Evolutionary conservation across 1,140 invertebrate species (phyloP).

Genomic region (Odontomachus brunneus): DNA sequence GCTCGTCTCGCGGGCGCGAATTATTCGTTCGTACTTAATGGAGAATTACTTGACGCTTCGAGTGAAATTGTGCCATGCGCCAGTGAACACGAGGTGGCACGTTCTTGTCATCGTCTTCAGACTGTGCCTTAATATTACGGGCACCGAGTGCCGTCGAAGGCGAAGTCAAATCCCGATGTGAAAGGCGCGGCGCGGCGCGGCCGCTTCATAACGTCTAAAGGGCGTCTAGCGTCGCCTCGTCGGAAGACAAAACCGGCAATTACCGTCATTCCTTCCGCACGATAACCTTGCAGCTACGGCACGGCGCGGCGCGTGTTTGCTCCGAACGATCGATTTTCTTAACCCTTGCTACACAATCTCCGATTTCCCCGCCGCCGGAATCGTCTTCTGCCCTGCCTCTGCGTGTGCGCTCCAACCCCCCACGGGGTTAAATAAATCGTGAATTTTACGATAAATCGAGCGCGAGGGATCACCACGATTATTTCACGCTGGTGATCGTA

Average conservation of each 20-base stretch:
- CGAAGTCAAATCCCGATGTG: conserved; percentile 57
- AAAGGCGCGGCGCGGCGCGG: conserved; percentile 35
- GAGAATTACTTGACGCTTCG: conserved; percentile 52
- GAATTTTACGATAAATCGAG: conserved; percentile 63
- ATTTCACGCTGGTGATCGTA: conserved; percentile 58
- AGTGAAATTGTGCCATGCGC: conserved; percentile 55
- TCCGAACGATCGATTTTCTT: conserved; percentile 62
- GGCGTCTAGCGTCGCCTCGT: conserved; percentile 53
- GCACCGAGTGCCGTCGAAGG: conserved; percentile 50
- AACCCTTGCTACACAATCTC: conserved; percentile 57
- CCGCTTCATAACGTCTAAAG: conserved; percentile 61
- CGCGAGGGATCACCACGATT: conserved; percentile 60
- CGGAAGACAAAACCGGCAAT: conserved; percentile 63
- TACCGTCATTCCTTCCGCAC: conserved; percentile 62
- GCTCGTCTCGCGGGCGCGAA: conserved; percentile 40
- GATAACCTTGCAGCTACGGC: conserved; percentile 52
- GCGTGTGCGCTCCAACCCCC: neutral
- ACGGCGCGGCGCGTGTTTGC: conserved; percentile 54
- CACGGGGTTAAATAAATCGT: conserved; percentile 53
- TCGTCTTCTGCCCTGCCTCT: neutral
- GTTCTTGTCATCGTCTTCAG: conserved; percentile 48
- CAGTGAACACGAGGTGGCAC: conserved; percentile 56
- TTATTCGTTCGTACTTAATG: conserved; percentile 58
- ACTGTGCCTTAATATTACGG: conserved; percentile 55
- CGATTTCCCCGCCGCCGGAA: conserved; percentile 30